Base-by-base conservation (phyloP, 2,888 invertebrate genomes). In the Eilema depressum region DNA sequence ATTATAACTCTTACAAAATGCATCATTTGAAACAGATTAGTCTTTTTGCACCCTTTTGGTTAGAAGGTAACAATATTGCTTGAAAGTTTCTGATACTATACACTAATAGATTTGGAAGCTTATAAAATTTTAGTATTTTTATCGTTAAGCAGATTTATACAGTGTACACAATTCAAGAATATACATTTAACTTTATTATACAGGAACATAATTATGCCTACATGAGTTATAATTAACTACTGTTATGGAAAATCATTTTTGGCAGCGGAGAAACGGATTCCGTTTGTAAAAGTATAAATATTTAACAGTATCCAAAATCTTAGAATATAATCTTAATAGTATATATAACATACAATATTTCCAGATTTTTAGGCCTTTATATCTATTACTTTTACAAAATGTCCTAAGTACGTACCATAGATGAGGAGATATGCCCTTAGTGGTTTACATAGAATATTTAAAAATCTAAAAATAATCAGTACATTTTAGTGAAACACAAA, bases 401-500 rank as follows among this genome's bases (percentile, higher is more conserved):
- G 68, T 73, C 63, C 60, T 73, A 63, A 70, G 69, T 76, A 74
- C 76, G 81, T 80, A 87, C 93, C 93, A 94, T 94, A 94, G 94
- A 93, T 92, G 94, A 94, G 94, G 92, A 86, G 85, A 87, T 86
- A 88, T 89, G 88, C 86, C 88, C 86, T 86, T 77, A 87, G 92
- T 93, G 92, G 92, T 88, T 89, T 85, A 90, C 92, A 91, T 88
- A 91, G 90, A 91, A 92, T 91, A 92, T 73, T 89, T 87, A 85
- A 89, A 91, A 89, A 87, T 89, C 91, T 93, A 92, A 92, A 94
- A 93, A 91, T 94, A 95, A 95, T 95, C 94, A 95, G 94, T 95
- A 93, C 94, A 94, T 92, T 94, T 92, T 87, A 93, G 92, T 90
- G 88, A 89, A 94, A 93, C 93, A 88, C 89, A 94, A 93, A 92